Evolutionary conservation across 2,113 vertebrate species (phyloP).

Genomic region (Pterocles gutturalis): DNA sequence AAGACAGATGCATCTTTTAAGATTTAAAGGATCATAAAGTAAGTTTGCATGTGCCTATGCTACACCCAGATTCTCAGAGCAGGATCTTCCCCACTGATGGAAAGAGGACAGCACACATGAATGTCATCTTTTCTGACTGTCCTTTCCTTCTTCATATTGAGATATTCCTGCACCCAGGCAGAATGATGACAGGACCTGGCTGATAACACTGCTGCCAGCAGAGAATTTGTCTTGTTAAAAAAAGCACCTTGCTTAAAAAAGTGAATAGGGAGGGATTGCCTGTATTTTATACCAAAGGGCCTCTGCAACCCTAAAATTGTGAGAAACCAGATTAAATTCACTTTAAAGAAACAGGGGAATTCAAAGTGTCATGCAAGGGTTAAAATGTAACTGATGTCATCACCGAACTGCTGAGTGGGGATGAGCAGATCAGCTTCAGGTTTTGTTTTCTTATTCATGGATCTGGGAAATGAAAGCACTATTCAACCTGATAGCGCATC

Average conservation of each 20-base stretch:
- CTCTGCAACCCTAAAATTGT: not conserved
- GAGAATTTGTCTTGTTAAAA: not conserved
- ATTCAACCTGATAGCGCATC: not conserved
- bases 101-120: not conserved
- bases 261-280: not conserved
- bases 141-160: not conserved
- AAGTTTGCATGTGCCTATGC: not conserved
- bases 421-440: slow-evolving; percentile 7
- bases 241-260: not conserved
- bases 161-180: not conserved
- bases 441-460: slow-evolving; percentile 61
- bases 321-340: not conserved
- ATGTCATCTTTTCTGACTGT: not conserved
- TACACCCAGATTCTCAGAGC: not conserved
- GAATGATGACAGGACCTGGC: not conserved
- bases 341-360: not conserved
- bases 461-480: slow-evolving; percentile 34
- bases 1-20: not conserved
- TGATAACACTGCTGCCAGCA: not conserved
- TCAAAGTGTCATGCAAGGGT: slow-evolving; percentile 16
- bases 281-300: not conserved
- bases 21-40: not conserved
- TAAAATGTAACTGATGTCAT: slow-evolving; percentile 41
- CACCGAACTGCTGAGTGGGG: not conserved
- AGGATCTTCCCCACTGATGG: not conserved